phyloP scores from a whole-genome alignment of 2,888 invertebrate species.

The Scaptomyza tumidula region DNA sequence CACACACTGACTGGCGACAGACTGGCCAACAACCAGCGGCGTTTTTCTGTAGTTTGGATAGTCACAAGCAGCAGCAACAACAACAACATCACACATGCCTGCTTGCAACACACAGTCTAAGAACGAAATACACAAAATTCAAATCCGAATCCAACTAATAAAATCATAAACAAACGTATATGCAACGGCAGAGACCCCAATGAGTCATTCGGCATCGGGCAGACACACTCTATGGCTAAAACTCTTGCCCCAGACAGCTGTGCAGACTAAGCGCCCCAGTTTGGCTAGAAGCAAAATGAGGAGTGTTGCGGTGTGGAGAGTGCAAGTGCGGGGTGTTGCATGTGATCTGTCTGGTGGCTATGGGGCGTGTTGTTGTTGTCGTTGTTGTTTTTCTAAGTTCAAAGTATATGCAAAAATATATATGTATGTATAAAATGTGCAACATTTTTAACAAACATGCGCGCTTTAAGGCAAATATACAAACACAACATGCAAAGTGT shows the following conservation, averaged over 20 bases:
- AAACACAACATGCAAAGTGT: slow-evolving; percentile 62
- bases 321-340: slow-evolving; percentile 4
- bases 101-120: slow-evolving; percentile 17
- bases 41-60: slow-evolving; percentile 60
- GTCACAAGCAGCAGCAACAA: slow-evolving; percentile 30
- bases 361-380: slow-evolving; percentile 61
- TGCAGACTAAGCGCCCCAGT: slow-evolving; percentile 67
- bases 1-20: slow-evolving; percentile 60
- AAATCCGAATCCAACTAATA: slow-evolving; percentile 67
- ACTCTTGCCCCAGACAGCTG: slow-evolving; percentile 73
- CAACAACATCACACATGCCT: slow-evolving; percentile 30
- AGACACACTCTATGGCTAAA: slow-evolving; percentile 33
- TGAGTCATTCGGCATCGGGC: slow-evolving; percentile 58
- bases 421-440: slow-evolving; percentile 38
- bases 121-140: slow-evolving; percentile 32
- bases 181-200: slow-evolving; percentile 63
- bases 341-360: slow-evolving; percentile 70
- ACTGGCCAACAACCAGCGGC: slow-evolving; percentile 72
- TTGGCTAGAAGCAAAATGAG: slow-evolving; percentile 15
- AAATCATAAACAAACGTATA: slow-evolving; percentile 78
- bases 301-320: slow-evolving; percentile 4
- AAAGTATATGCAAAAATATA: slow-evolving; percentile 34
- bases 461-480: slow-evolving; percentile 66
- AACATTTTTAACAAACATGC: slow-evolving; percentile 64
- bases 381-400: background rate